Conservation (phyloP, 2,113 vertebrate genomes). For the Cyphomyrus plagiostoma region DNA sequence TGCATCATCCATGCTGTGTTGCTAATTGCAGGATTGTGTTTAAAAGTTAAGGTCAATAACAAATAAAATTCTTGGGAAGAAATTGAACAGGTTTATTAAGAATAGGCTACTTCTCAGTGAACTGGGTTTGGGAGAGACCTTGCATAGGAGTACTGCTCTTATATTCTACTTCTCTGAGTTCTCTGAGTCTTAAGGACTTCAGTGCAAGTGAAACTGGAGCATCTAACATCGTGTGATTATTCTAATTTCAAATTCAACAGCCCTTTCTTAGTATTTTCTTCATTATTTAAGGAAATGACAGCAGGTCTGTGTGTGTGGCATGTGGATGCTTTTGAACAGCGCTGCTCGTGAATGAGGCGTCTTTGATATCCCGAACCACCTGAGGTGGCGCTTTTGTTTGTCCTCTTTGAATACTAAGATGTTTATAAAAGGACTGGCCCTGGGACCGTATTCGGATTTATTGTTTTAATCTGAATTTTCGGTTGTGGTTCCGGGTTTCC, state of each 20-base stretch:
- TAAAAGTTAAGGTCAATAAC: neutral
- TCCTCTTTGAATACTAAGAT: neutral
- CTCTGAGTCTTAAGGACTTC: neutral
- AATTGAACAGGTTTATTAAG: neutral
- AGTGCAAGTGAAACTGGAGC: neutral
- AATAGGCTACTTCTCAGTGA: neutral
- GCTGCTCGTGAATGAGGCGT: neutral
- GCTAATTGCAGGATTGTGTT: neutral
- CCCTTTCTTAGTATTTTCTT: neutral
- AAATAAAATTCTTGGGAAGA: neutral
- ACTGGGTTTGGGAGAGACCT: neutral
- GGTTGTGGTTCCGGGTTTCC: neutral
- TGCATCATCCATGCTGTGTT: neutral
- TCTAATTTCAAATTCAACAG: neutral
- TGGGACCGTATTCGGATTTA: neutral
- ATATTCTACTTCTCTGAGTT: neutral
- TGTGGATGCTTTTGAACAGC: neutral
- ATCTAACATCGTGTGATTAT: neutral
- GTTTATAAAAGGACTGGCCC: neutral
- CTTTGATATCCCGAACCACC: neutral
- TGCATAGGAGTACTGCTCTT: neutral
- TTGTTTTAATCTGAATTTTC: neutral
- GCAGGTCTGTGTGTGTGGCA: neutral
- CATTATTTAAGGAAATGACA: neutral
- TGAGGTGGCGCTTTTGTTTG: neutral